Base-by-base conservation (phyloP, 2,113 vertebrate species). In the Dendropsophus ebraccatus region DNA sequence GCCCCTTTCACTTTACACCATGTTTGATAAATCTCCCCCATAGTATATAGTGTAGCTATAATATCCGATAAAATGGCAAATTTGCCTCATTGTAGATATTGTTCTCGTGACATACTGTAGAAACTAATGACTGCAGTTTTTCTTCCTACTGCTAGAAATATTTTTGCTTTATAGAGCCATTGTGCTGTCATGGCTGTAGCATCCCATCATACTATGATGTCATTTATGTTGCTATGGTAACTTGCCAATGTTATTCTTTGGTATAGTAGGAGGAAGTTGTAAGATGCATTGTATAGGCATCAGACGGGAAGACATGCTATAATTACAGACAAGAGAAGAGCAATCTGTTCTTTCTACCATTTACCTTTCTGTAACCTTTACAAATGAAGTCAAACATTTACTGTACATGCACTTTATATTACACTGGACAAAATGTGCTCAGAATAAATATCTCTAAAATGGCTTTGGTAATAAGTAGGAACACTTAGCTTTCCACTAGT, bases 291-390 rank as follows among this genome's bases (percentile, higher is more conserved):
- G 32, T 73, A 30, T 32, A 74, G 23, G n/a, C 82, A 41, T 83
- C 69, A 83, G 69, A 52, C 49, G 30, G 70, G 19, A 62, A 62
- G 69, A 74, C 69, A 84, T 75, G 82, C 35, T 74, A 84, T 84
- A 84, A 75, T 75, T 84, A 84, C 45, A 60, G n/a, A 54, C 49
- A 58, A n/a, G 37, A 75, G 56, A 41, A 76, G 32, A 83, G 62
- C 12, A 52, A 45, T 37, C 5, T 35, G 23, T 41, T 54, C 47
- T n/a, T 73, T 56, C 37, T 72, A 28, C 47, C 50, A 83, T 73
- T 73, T 83, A 54, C 69, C 50, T 73, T 74, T 83, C 23, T 73
- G 50, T 73, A 73, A 74, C 81, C 41, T 83, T 72, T 83, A 37
- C 32, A 74, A 83, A 79, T 60, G 67, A 70, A 35, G 69, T 54